Base-by-base conservation (phyloP, 2,888 invertebrate genomes). In the Holacanthella duospinosa region DNA sequence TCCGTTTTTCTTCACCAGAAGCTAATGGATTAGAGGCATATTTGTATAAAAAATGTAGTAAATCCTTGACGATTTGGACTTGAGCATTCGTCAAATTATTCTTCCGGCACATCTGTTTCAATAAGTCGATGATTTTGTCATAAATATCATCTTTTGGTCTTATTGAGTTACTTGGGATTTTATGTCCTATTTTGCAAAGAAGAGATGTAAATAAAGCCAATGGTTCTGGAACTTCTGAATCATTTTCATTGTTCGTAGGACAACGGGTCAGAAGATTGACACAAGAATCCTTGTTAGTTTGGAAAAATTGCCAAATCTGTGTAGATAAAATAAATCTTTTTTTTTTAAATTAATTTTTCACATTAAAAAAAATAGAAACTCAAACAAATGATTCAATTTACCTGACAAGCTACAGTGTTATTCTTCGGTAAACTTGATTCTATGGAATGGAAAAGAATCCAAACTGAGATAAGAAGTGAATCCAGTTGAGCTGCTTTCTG, bases 391-490 rank as follows among this genome's bases (percentile, higher is more conserved):
- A n/a, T n/a, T n/a, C n/a, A n/a, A 57, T 62, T 44, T 63, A 71
- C 70, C 66, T 73, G 66, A 43, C 63, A 62, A 29, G 69, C 44
- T 0, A 71, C 63, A n/a, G 61, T 59, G 9, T 65, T 55, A 54
- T 73, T 69, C 59, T 66, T 69, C 0, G 69, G 66, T 1, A 62
- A 65, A 24, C 67, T 65, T 27, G 63, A 64, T 1, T 68, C 59
- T 69, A 73, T 70, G 19, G 64, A 64, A 21, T 69, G 67, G 43
- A 71, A 68, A 19, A 73, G 63, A 53, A 66, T 70, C 16, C 70
- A 64, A 12, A 71, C 65, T 43, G 64, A 64, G 4, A 60, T 54
- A 61, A 70, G 71, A 1, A 73, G 28, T 6, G 26, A 19, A 21
- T 59, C 59, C 12, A 55, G 55, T 21, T 29, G 55, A 28, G 19